Percentiles rank a stretch among this genome's conserved stretches.
Conservation (phyloP, 1,140 invertebrate genomes). For the Bombus cullumanus region DNA sequence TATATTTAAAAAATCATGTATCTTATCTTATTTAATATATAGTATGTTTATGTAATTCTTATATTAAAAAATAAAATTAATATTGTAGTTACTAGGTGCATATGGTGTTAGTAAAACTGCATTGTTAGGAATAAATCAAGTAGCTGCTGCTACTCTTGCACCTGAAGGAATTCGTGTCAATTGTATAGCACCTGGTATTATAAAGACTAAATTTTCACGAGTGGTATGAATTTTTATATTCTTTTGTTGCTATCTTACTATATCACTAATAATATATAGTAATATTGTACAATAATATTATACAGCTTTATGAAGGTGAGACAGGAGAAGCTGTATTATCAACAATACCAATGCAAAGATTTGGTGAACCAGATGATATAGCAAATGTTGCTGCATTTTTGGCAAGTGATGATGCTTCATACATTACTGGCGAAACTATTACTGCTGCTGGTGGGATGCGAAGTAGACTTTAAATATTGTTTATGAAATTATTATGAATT, state of each 20-base stretch:
- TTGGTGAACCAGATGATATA: constrained; percentile 92
- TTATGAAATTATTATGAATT: neutral
- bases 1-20: neutral
- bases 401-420: constrained; percentile 94
- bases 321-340: constrained; percentile 81
- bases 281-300: constrained; percentile 12
- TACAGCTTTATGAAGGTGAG: constrained; percentile 76
- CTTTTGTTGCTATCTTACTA: neutral
- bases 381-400: constrained; percentile 93
- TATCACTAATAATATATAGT: neutral
- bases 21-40: neutral
- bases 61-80: constrained; percentile 1
- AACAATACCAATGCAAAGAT: constrained; percentile 84
- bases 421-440: constrained; percentile 97
- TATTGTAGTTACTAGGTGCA: constrained; percentile 90
- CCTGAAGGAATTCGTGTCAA: constrained; percentile 95
- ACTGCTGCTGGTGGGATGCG: constrained; percentile 91
- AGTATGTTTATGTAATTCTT: neutral
- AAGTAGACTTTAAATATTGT: constrained; percentile 84
- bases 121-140: constrained; percentile 94
- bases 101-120: constrained; percentile 98
- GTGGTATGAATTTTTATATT: constrained; percentile 84
- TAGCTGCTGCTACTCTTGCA: constrained; percentile 89
- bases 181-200: constrained; percentile 95
- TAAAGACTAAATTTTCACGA: constrained; percentile 94